phyloP scores from a whole-genome alignment of 2,113 vertebrate genomes.

The Pygoscelis adeliae region DNA sequence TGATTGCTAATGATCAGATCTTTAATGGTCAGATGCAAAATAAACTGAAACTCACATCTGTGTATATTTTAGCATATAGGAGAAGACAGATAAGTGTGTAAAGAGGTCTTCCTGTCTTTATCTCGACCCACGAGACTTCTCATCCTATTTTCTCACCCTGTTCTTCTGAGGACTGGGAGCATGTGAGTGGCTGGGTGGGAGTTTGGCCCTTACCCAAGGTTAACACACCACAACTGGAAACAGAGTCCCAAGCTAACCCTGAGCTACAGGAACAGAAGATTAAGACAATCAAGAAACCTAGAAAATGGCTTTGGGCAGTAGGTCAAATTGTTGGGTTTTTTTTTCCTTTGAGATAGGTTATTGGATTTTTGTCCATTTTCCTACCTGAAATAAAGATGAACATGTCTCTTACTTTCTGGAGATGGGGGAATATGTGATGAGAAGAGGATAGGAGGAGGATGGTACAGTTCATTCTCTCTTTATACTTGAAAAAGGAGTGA shows the following conservation, averaged over 20 bases:
- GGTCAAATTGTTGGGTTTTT: background rate
- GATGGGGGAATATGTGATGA: background rate
- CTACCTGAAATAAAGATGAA: background rate
- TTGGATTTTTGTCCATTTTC: background rate
- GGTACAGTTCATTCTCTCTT: background rate
- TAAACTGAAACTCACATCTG: background rate
- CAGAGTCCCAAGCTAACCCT: background rate
- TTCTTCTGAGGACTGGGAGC: background rate
- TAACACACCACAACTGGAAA: background rate
- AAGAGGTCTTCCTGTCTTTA: background rate
- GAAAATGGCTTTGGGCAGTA: background rate
- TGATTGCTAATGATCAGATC: background rate
- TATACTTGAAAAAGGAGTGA: background rate
- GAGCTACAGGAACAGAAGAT: background rate
- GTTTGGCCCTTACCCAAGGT: background rate
- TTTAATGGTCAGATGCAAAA: background rate
- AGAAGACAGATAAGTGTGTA: background rate
- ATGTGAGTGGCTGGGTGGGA: background rate
- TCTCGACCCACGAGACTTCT: background rate
- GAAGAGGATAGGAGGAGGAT: background rate
- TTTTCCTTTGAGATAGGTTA: background rate
- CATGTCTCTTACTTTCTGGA: background rate
- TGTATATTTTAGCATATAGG: background rate
- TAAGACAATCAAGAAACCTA: background rate
- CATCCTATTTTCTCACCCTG: background rate